Evolutionary conservation across 2,888 invertebrate genomes (phyloP).

Genomic region (Nineta flava): DNA sequence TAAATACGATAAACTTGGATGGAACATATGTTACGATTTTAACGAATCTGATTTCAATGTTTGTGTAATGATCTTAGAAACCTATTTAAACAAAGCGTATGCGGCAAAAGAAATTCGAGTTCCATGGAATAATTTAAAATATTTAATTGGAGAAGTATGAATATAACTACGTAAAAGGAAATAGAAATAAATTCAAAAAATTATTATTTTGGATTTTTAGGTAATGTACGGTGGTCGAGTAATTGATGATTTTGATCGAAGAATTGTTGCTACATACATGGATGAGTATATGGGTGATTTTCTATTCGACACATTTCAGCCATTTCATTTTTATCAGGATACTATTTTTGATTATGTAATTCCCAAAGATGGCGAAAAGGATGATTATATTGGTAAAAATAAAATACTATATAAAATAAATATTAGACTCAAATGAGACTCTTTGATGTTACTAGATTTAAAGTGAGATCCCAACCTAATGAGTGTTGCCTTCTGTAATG

Average conservation of each 20-base stretch:
- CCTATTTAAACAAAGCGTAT: conserved; percentile 60
- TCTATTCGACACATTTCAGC: conserved; percentile 78
- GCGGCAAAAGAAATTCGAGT: conserved; percentile 42
- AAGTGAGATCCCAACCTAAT: no score
- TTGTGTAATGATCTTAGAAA: conserved; percentile 69
- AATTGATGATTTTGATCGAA: conserved; percentile 79
- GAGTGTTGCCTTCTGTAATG: no score
- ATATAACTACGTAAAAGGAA: background rate
- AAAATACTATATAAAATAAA: background rate
- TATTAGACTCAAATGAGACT: background rate
- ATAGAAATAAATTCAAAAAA: background rate
- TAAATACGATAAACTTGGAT: conserved; percentile 87
- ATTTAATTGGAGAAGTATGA: conserved; percentile 74
- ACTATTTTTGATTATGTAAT: conserved; percentile 59
- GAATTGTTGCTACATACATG: conserved; percentile 77
- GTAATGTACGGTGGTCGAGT: conserved; percentile 92
- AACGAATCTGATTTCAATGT: conserved; percentile 86
- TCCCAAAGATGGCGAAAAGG: conserved; percentile 48
- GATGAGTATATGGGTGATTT: conserved; percentile 92
- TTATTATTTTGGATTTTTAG: conserved; percentile 24
- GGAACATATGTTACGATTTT: conserved; percentile 90
- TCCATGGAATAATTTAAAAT: conserved; percentile 84
- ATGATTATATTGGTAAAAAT: conserved; percentile 50
- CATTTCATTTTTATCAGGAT: conserved; percentile 77
- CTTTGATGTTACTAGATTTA: no score